phyloP scores from a whole-genome alignment of 2,888 invertebrate species.

The Caradrina kadenii region DNA sequence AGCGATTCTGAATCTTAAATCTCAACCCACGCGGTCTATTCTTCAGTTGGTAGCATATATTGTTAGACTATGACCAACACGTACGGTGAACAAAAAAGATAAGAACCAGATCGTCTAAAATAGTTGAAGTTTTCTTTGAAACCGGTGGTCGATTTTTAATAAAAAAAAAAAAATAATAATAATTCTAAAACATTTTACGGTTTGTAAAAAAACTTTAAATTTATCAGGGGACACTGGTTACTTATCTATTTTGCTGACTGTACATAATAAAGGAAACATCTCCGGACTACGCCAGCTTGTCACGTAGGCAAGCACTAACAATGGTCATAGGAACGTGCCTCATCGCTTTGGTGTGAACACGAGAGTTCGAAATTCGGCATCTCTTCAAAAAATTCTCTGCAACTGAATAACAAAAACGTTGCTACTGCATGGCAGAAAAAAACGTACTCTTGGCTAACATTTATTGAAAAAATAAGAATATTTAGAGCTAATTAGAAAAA shows the following conservation, averaged over 20 bases:
- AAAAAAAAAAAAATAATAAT: too few relatives aligned
- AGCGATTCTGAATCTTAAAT: neutral
- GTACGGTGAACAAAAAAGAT: too few relatives aligned
- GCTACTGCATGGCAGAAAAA: neutral
- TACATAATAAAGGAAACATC: constrained; percentile 14
- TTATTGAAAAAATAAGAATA: neutral
- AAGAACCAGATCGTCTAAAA: too few relatives aligned
- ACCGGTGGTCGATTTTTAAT: too few relatives aligned
- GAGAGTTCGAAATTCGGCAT: constrained; percentile 12
- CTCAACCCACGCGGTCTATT: neutral
- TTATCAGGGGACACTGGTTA: too few relatives aligned
- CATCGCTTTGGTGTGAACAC: constrained; percentile 20
- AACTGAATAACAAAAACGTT: neutral
- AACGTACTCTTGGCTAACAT: too few relatives aligned
- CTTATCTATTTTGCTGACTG: too few relatives aligned
- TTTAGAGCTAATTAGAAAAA: neutral
- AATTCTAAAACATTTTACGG: too few relatives aligned
- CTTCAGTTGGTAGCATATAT: neutral
- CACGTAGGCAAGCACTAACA: constrained; percentile 51
- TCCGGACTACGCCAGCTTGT: constrained; percentile 15
- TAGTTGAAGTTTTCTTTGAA: too few relatives aligned
- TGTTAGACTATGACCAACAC: too few relatives aligned
- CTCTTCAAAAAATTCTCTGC: constrained; percentile 1
- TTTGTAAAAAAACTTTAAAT: too few relatives aligned
- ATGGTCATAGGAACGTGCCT: constrained; percentile 40